A percentile compares a stretch with the other conserved stretches of the same genome.
Evolutionary conservation across 2,888 invertebrate species (phyloP).

Genomic region (Venustoraphidia nigricollis): DNA sequence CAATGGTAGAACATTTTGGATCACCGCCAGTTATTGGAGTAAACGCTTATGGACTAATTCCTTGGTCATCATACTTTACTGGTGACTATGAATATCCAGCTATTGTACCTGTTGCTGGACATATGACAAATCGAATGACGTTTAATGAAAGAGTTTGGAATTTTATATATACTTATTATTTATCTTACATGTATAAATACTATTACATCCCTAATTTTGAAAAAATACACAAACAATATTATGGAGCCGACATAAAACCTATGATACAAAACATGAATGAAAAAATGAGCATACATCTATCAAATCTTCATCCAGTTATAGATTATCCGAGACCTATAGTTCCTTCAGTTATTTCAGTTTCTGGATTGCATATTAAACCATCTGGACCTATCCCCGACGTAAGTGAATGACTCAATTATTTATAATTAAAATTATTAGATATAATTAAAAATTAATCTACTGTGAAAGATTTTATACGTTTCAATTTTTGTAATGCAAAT

Average conservation of each 20-base stretch:
- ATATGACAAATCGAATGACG: slow-evolving; percentile 5
- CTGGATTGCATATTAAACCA: slow-evolving; percentile 21
- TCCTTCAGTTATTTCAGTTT: slow-evolving; percentile 24
- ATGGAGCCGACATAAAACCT: not conserved
- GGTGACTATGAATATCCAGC: slow-evolving; percentile 1
- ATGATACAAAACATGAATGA: slow-evolving; percentile 11
- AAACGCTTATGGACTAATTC: slow-evolving; percentile 1
- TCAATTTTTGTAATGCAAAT: not conserved
- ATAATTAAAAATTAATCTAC: too few relatives aligned
- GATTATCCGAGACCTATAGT: slow-evolving; percentile 19
- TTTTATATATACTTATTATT: not conserved
- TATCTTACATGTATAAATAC: not conserved
- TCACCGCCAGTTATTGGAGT: slow-evolving; percentile 4
- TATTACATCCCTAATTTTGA: slow-evolving; percentile 2
- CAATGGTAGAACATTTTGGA: slow-evolving; percentile 5
- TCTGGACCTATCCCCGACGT: slow-evolving; percentile 18
- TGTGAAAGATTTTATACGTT: too few relatives aligned
- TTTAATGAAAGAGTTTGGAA: slow-evolving; percentile 5
- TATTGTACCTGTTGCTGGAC: not conserved
- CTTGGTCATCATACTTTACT: not conserved
- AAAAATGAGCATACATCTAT: slow-evolving; percentile 17
- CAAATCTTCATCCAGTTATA: slow-evolving; percentile 19
- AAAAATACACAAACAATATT: slow-evolving; percentile 2
- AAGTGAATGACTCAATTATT: slow-evolving; percentile 3
- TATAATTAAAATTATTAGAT: too few relatives aligned